Evolutionary conservation across 2,113 vertebrate species (phyloP).

Genomic region (Aythya baeri): DNA sequence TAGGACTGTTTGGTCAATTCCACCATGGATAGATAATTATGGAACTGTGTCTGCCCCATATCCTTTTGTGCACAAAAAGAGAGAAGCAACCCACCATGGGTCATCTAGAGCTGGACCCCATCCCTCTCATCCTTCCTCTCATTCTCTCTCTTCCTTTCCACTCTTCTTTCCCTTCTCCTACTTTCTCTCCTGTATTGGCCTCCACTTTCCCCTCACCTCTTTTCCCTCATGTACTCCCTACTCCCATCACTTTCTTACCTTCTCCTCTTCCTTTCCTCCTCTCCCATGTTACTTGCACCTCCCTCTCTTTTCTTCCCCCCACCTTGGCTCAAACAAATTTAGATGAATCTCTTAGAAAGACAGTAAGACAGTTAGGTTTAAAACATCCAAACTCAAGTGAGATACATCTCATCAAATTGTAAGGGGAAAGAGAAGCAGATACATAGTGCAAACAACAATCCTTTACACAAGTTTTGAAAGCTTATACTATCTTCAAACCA

Average conservation of each 20-base stretch:
- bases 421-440: background rate
- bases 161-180: background rate
- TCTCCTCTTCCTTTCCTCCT: background rate
- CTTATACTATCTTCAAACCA: background rate
- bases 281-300: background rate
- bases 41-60: background rate
- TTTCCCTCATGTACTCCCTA: background rate
- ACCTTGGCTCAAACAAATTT: background rate
- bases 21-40: background rate
- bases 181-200: background rate
- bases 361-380: background rate
- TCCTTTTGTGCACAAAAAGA: background rate
- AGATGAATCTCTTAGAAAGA: background rate
- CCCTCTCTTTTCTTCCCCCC: background rate
- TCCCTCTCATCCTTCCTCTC: background rate
- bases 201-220: background rate
- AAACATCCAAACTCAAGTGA: background rate
- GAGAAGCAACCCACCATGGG: background rate
- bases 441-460: fast-evolving
- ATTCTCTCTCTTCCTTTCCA: background rate
- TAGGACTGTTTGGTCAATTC: background rate
- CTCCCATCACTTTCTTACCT: background rate
- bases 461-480: background rate
- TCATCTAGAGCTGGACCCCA: background rate
- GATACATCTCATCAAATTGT: background rate